These are phyloP conservation scores for Ceratosolen solmsi DNA, from an alignment of 1,140 invertebrate genomes.

Conservation along the genomic window DNA sequence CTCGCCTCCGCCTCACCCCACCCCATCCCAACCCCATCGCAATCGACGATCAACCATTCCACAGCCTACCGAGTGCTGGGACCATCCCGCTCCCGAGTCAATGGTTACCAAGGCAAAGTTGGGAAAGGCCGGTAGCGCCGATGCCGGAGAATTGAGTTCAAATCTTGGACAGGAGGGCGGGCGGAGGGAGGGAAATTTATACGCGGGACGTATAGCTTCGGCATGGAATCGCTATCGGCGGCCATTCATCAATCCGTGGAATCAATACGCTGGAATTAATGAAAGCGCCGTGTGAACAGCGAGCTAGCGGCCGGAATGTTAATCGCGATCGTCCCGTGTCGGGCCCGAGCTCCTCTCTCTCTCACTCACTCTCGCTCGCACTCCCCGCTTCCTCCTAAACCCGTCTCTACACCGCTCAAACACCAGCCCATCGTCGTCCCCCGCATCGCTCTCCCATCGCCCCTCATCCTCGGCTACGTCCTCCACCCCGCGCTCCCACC, in stretches of 20 bases:
- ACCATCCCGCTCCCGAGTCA: no score
- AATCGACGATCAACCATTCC: no score
- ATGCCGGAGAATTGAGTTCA: conserved; percentile 63
- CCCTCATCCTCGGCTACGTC: conserved; percentile 50
- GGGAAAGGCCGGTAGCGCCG: conserved; percentile 40
- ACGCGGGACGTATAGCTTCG: conserved; percentile 59
- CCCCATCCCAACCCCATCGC: not conserved
- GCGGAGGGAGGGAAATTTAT: conserved; percentile 63
- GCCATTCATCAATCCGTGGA: conserved; percentile 74
- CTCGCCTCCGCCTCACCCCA: not conserved
- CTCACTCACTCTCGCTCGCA: conserved; percentile 59
- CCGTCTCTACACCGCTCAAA: not conserved
- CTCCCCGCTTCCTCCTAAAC: conserved; percentile 46
- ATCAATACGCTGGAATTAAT: conserved; percentile 76
- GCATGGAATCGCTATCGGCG: conserved; percentile 73
- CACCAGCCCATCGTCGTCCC: no score
- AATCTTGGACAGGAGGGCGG: conserved; percentile 55
- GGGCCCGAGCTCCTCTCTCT: conserved; percentile 38
- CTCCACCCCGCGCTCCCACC: not conserved
- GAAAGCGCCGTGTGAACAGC: conserved; percentile 75
- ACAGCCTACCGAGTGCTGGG: no score
- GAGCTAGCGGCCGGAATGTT: conserved; percentile 74
- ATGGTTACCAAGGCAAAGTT: no score
- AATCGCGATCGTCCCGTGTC: conserved; percentile 71
- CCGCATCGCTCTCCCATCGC: conserved; percentile 18